Base-by-base conservation (phyloP, 2,888 invertebrate genomes). In the Agrotis exclamationis region DNA sequence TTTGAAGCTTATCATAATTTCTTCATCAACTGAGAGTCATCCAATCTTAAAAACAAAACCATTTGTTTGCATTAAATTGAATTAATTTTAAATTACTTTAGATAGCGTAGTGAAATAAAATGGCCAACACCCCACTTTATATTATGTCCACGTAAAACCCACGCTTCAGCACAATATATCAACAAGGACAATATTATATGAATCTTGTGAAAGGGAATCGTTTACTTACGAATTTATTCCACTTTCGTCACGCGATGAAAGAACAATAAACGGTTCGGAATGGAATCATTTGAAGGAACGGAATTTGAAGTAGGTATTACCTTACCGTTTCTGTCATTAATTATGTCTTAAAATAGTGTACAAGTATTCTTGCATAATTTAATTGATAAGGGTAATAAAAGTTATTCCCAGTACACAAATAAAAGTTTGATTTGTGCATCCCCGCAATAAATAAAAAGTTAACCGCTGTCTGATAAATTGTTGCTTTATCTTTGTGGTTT, bases 401-500 rank as follows among this genome's bases (percentile, higher is more conserved):
- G n/a, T 47, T 45, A 24, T 64, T 74, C 48, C 45, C 54, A 44
- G 50, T 16, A 45, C 18, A 53, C 20, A 54, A 64, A 68, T 69
- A 50, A 45, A 72, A 65, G 39, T 74, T 68, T 77, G 63, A 68
- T 56, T 74, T 57, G 51, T 77, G 51, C 69, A 63, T 50, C 54
- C 54, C 45, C 57, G 20, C 57, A 64, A 68, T 71, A 65, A 71
- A 65, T 66, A 51, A 60, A 60, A n/a, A 64, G 22, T 58, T 39
- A 56, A 54, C 59, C 48, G 48, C 33, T 69, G 71, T 45, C 50
- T 62, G 53, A 71, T 70, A 63, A 65, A 75, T 75, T 60, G 65
- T 59, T 66, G 47, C 60, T 70, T 71, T 67, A 79, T 64, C 64
- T 67, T 67, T 53, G 58, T 39, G 63, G 65, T 68, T 59, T 79